Evolutionary conservation across 2,888 invertebrate species (phyloP), one percentile per base, ranked within the genome.

Genomic region (Sicus ferrugineus): DNA sequence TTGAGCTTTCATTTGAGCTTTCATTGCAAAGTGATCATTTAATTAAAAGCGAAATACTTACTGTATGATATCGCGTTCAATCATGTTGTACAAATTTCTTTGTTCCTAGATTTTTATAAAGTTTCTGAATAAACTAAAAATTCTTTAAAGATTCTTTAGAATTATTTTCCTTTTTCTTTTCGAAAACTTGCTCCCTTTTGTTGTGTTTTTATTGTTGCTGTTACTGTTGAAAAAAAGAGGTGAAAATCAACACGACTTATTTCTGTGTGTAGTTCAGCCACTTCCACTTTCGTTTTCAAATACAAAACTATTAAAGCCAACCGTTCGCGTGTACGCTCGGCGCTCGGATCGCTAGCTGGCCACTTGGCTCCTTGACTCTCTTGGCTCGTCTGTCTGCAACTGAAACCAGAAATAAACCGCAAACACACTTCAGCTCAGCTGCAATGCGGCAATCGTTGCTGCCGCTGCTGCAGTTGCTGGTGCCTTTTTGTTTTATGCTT

Each of bases 31-130:
- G n/a, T n/a, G n/a, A n/a, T n/a, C n/a, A n/a, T n/a, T n/a, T n/a
- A n/a, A n/a, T n/a, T n/a, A n/a, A n/a, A 34, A 34, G 52, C 31
- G 5, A 48, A n/a, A 54, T 61, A 80, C 81, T 81, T 77, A 80
- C 80, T 81, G 81, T 59, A 80, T 76, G 34, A 81, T 81, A 74
- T 80, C 79, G 19, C 76, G 78, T 71, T 80, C 80, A 69, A 81
- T 78, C 79, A 80, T 80, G 73, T 76, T 28, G 14, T 38, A 46
- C 3, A 14, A 34, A 26, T 19, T 64, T 50, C 30, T 31, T 63
- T 19, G 28, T 30, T 52, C 21, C 19, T 21, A 26, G n/a, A 19
- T 56, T 42, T 23, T 56, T 54, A 16, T 23, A 34, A 4, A 21
- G 5, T 21, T 38, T 21, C 23, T 26, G 14, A 52, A 52, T 4